A percentile compares a stretch with the other conserved stretches of the same genome.
phyloP scores from a whole-genome alignment of 2,113 vertebrate species.

The Thomomys bottae region DNA sequence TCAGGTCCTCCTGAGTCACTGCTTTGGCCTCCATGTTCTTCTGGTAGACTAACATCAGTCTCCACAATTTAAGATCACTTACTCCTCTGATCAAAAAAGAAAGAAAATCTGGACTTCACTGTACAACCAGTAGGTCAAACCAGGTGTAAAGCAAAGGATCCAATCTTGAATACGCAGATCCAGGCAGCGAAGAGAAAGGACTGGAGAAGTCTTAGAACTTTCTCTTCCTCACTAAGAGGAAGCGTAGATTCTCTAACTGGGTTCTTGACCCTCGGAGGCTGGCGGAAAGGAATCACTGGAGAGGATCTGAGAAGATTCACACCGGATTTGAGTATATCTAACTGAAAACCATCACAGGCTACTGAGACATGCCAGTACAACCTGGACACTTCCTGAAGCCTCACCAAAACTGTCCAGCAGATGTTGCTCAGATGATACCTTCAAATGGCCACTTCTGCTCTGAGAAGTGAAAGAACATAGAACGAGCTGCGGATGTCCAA shows the following conservation, averaged over 20 bases:
- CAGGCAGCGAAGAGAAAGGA: neutral
- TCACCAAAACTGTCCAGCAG: neutral
- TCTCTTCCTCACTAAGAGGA: neutral
- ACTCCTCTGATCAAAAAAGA: neutral
- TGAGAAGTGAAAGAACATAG: constrained; percentile 24
- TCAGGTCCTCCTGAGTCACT: too few species aligned
- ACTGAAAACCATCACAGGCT: neutral
- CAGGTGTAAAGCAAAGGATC: neutral
- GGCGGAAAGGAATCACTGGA: neutral
- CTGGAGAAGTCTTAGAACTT: neutral
- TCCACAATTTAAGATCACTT: neutral
- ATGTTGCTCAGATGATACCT: neutral
- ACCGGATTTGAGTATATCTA: neutral
- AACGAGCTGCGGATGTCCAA: neutral
- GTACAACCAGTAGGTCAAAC: neutral
- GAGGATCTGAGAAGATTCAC: neutral
- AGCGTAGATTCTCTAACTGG: neutral
- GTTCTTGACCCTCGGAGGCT: neutral
- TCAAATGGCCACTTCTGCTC: neutral
- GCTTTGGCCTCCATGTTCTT: neutral
- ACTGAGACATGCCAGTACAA: neutral
- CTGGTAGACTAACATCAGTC: neutral
- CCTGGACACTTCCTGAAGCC: neutral
- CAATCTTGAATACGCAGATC: neutral
- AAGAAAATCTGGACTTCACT: neutral